Evolutionary conservation across 2,113 vertebrate species (phyloP), one percentile per base, ranked within the genome.

Genomic region (Megaleporinus macrocephalus): DNA sequence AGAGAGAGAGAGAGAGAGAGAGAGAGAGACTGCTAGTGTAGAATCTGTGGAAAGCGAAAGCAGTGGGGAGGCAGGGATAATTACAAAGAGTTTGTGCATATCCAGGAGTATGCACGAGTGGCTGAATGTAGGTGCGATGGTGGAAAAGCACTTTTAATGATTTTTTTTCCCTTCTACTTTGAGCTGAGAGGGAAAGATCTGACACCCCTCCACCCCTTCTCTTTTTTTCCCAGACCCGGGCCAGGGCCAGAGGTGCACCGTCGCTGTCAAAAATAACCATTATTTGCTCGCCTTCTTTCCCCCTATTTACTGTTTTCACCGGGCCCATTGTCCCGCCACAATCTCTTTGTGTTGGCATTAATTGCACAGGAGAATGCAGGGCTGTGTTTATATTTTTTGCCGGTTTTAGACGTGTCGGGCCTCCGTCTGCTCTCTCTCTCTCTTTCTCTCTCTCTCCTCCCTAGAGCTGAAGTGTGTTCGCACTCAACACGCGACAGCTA

Each of bases 91-190:
- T 96, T 96, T 96, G 95, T 96, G 95, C 94, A 93, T 93, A 94
- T 95, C 94, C 95, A 92, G 94, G 95, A 94, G 95, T 94, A 95
- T 93, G 93, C 93, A 92, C 90, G 93, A 66, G 89, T 95, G 94
- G 94, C 94, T 95, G 95, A 95, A 95, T 95, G 95, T 94, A 92
- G 90, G 91, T 84, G 83, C 91, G 94, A 91, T 93, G 93, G 95
- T 94, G 95, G 95, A 95, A 95, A 95, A 94, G 93, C 95, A 94
- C 94, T 96, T 96, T 95, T 96, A 96, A 96, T 96, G 95, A 96
- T 95, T 96, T 95, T 96, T 95, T 95, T 96, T 24, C 33, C 36
- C 36, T 68, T 95, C 96, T 79, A 74, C 47, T 95, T 93, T 95
- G 93, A 94, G 93, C 90, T 92, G 94, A 95, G 95, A 94, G 94